phyloP scores from a whole-genome alignment of 2,113 vertebrate species.

The Siphamia tubifer region DNA sequence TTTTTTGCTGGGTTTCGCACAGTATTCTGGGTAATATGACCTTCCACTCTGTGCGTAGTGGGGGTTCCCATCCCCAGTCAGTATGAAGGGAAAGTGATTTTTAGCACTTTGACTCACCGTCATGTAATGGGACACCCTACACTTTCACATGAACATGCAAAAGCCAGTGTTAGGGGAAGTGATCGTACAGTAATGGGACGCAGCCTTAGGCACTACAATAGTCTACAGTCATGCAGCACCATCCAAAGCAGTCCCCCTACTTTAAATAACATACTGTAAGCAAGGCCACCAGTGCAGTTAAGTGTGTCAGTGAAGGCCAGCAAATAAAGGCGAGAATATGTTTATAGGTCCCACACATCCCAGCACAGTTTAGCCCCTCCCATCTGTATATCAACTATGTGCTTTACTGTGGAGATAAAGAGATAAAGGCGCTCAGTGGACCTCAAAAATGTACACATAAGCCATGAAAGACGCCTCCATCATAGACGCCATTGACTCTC shows the following conservation, averaged over 20 bases:
- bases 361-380: not conserved
- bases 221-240: no score
- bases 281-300: not conserved
- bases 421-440: not conserved
- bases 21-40: no score
- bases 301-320: conserved; percentile 5
- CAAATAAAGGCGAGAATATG: not conserved
- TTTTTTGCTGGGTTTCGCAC: no score
- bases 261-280: conserved; percentile 33
- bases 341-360: conserved; percentile 10
- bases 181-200: no score
- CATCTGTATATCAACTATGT: not conserved
- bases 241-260: not conserved
- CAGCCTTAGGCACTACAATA: not conserved
- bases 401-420: not conserved
- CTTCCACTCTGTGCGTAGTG: no score
- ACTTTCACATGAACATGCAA: no score
- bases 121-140: no score
- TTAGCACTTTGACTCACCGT: no score
- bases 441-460: not conserved
- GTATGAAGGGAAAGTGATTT: no score
- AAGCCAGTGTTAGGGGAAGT: no score
- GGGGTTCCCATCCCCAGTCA: no score
- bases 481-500: not conserved
- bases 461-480: no score